A percentile compares a stretch with the other conserved stretches of the same genome.
phyloP scores from a whole-genome alignment of 2,888 invertebrate species.

The Chaetoderma sp. region DNA sequence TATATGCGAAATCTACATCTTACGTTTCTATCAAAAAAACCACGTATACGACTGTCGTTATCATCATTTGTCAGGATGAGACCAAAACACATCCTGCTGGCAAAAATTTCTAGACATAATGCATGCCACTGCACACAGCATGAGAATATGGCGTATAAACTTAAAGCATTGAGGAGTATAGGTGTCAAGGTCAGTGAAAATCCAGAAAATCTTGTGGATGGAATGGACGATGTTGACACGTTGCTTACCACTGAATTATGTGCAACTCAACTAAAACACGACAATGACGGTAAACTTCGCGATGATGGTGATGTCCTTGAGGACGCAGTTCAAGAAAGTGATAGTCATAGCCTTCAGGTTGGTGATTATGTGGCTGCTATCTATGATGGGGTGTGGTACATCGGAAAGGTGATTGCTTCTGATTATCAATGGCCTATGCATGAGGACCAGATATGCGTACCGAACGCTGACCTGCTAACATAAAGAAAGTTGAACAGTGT shows the following conservation, averaged over 20 bases:
- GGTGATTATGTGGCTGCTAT: slow-evolving; percentile 12
- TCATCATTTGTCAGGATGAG: slow-evolving; percentile 29
- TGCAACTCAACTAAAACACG: too few relatives aligned
- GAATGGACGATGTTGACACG: slow-evolving; percentile 6
- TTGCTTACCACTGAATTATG: neutral
- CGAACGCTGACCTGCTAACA: too few relatives aligned
- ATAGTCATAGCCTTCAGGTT: too few relatives aligned
- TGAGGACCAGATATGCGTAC: too few relatives aligned
- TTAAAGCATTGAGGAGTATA: slow-evolving; percentile 21
- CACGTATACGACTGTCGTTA: slow-evolving; percentile 21
- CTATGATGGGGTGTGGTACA: slow-evolving; percentile 8
- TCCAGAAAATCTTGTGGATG: slow-evolving; percentile 30
- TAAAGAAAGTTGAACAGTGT: too few relatives aligned
- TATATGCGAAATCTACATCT: slow-evolving; percentile 19
- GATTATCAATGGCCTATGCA: too few relatives aligned
- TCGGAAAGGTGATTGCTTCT: slow-evolving; percentile 3
- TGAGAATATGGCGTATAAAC: slow-evolving; percentile 35
- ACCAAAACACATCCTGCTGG: slow-evolving; percentile 21
- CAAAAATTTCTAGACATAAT: slow-evolving; percentile 26
- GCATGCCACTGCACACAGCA: slow-evolving; percentile 34
- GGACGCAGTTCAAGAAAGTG: too few relatives aligned
- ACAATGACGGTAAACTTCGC: too few relatives aligned
- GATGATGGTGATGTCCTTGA: too few relatives aligned
- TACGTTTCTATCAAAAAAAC: slow-evolving; percentile 32
- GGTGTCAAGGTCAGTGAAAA: slow-evolving; percentile 27